Base-by-base conservation (phyloP, 2,888 invertebrate species). In the Dryocosmus kuriphilus region DNA sequence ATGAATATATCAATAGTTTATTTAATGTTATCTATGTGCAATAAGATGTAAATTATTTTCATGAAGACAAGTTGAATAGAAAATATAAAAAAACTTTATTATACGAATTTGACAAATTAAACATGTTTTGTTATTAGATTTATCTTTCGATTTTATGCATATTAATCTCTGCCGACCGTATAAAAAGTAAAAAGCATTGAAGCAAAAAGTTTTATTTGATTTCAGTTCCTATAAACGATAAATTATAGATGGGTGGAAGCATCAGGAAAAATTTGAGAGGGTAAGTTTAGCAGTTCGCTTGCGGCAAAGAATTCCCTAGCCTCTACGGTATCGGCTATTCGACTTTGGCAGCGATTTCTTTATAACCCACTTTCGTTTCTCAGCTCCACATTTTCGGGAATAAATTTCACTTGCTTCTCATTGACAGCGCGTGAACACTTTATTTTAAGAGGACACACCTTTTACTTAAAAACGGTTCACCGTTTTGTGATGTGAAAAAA, bases 311-410 rank as follows among this genome's bases (percentile, higher is more conserved):
- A 71, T 71, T 71, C 71, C 51, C 51, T 46, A 46, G 51, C 46
- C n/a, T n/a, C n/a, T 30, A n/a, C 71, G 51, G 71, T 71, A 71
- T 71, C 51, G 71, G 71, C 46, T 71, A 32, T 71, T 71, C n/a
- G 71, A 71, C 30, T 71, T 71, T 11, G 30, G 30, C 71, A 51
- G 71, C 51, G 71, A 51, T 71, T 71, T 71, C 71, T 71, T 71
- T 71, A 71, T 51, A 51, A 71, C 51, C 71, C 71, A 71, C 71
- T 71, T 71, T 71, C 71, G 24, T 71, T 71, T 71, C 71, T 71
- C 30, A 51, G 71, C 27, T n/a, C 71, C 51, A 71, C 71, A 71
- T 51, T 71, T 71, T 71, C 71, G 51, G 71, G 14, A 51, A 71
- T 71, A 71, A 71, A 71, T 71, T 71, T 71, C 71, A 51, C 71